Conservation (phyloP, 1,140 invertebrate species). For the Drosophila mojavensis region DNA sequence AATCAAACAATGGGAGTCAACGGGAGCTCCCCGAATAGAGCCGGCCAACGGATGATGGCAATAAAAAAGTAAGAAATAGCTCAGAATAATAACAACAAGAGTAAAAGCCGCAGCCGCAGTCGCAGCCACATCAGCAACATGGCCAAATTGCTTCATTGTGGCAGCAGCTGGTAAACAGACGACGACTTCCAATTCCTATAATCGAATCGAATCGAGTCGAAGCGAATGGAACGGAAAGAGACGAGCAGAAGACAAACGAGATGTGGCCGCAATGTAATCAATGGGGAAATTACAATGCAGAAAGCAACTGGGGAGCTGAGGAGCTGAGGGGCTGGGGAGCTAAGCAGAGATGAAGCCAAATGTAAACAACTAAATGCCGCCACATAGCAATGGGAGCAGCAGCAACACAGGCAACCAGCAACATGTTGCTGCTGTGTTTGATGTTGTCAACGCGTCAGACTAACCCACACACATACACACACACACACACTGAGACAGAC, state of each 20-base stretch:
- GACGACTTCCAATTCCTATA: slow-evolving; percentile 41
- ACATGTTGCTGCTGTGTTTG: slow-evolving; percentile 47
- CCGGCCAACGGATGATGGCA: slow-evolving; percentile 10
- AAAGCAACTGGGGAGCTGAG: slow-evolving; percentile 3
- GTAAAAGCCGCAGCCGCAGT: slow-evolving; percentile 7
- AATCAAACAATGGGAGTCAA: slow-evolving; percentile 1
- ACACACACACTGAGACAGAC: slow-evolving; percentile 19
- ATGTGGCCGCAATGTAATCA: slow-evolving; percentile 43
- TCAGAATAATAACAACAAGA: slow-evolving; percentile 28
- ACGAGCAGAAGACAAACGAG: slow-evolving; percentile 46
- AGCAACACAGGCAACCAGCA: slow-evolving; percentile 22
- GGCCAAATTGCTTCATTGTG: slow-evolving; percentile 53
- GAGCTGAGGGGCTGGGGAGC: background rate
- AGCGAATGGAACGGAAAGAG: slow-evolving; percentile 10
- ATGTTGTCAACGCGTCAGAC: slow-evolving; percentile 33
- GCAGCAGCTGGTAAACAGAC: slow-evolving; percentile 44
- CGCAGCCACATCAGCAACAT: slow-evolving; percentile 16
- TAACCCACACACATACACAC: slow-evolving; percentile 16
- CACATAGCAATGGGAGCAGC: slow-evolving; percentile 15
- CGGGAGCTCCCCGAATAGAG: background rate
- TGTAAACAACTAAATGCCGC: slow-evolving; percentile 44
- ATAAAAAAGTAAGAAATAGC: slow-evolving; percentile 11
- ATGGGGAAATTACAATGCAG: slow-evolving; percentile 46
- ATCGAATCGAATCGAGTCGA: slow-evolving; percentile 24
- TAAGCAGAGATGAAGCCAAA: slow-evolving; percentile 6